Percentiles rank a stretch among this genome's conserved stretches.
Evolutionary conservation across 2,888 invertebrate genomes (phyloP).

Genomic region (Morpho deidamia): DNA sequence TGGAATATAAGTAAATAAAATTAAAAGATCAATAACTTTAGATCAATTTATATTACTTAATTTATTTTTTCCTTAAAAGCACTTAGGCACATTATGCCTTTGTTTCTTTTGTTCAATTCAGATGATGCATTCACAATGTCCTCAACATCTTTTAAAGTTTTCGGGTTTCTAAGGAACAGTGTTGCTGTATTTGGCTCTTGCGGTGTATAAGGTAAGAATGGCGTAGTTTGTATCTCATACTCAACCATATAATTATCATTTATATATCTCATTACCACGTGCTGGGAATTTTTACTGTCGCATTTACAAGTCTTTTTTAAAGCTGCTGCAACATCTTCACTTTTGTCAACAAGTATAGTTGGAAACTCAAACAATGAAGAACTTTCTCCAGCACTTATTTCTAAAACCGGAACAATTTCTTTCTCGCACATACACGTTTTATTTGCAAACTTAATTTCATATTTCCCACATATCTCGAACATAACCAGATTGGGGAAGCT

Average conservation of each 20-base stretch:
- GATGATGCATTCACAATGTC: neutral
- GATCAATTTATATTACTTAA: no score
- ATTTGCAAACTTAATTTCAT: neutral
- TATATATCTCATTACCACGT: neutral
- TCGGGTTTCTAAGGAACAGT: neutral
- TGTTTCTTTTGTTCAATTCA: slow-evolving; percentile 1
- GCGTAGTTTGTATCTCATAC: slow-evolving; percentile 2
- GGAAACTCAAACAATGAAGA: neutral
- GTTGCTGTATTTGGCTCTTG: slow-evolving; percentile 7
- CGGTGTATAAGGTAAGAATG: neutral
- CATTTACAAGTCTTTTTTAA: slow-evolving; percentile 1
- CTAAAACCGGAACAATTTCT: neutral
- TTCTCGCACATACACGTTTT: slow-evolving; percentile 3
- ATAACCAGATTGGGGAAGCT: slow-evolving; percentile 1
- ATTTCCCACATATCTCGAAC: neutral
- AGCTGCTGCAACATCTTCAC: neutral
- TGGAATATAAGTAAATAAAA: no score
- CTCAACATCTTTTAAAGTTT: neutral
- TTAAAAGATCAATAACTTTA: no score
- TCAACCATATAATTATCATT: slow-evolving; percentile 1
- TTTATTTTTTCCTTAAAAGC: neutral
- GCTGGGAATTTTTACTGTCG: neutral
- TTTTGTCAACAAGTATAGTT: neutral
- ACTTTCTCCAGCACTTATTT: neutral
- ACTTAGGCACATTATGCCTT: neutral